Conservation (phyloP, 2,797 vertebrate genomes). For the Danio kyathit region DNA sequence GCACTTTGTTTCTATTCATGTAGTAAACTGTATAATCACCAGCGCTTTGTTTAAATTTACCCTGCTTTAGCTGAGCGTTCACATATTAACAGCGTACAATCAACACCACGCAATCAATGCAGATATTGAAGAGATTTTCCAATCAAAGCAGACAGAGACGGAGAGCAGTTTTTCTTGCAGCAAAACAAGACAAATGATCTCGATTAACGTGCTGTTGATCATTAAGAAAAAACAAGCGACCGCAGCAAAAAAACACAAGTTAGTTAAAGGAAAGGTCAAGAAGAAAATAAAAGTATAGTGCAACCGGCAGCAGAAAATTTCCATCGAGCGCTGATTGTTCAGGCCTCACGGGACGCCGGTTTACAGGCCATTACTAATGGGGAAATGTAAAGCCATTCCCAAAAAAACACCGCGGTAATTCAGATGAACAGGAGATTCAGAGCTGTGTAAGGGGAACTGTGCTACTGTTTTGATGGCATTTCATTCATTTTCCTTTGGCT, state of each 20-base stretch:
- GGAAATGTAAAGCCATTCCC: neutral
- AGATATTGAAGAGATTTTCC: conserved; percentile 37
- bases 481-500: too few relatives aligned
- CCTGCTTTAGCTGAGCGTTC: neutral
- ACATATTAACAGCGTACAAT: conserved; percentile 13
- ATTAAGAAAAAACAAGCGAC: conserved; percentile 66
- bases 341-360: neutral
- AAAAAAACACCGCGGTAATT: neutral
- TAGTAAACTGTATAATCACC: neutral
- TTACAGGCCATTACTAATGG: conserved; percentile 30
- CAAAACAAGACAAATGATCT: conserved; percentile 75
- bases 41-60: neutral
- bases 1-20: too few relatives aligned
- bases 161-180: conserved; percentile 48
- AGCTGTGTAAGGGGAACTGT: neutral
- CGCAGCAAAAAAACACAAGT: conserved; percentile 69
- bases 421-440: conserved; percentile 17
- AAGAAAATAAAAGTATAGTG: conserved; percentile 55
- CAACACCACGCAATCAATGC: conserved; percentile 21
- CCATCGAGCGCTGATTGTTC: conserved; percentile 41
- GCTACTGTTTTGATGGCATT: too few relatives aligned
- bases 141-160: conserved; percentile 57
- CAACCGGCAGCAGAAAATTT: conserved; percentile 43
- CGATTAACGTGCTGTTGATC: conserved; percentile 54
- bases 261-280: conserved; percentile 56